Percentiles rank a stretch among this genome's conserved stretches.
Conservation (phyloP, 2,797 vertebrate species). For the Gymnothorax javanicus region DNA sequence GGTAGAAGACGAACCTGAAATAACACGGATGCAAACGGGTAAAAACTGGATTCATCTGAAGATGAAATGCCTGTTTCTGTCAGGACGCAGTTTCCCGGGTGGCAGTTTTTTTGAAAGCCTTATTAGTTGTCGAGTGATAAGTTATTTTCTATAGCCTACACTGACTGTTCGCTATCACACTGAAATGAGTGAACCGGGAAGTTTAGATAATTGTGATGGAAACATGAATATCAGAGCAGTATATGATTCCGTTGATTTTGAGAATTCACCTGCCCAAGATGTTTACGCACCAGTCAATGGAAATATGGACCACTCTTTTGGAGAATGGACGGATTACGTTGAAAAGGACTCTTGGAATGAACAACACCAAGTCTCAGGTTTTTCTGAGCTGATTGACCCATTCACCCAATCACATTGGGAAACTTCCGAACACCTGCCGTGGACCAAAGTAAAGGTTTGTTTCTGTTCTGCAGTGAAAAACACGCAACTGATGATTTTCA, state of each 20-base stretch:
- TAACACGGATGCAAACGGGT: background rate
- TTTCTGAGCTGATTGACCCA: background rate
- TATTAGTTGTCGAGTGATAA: background rate
- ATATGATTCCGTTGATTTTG: conserved; percentile 10
- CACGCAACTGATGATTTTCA: background rate
- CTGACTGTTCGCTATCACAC: background rate
- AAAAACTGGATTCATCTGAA: background rate
- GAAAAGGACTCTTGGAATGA: background rate
- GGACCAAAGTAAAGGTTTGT: conserved; percentile 28
- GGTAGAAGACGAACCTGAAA: background rate
- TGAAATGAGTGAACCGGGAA: conserved; percentile 22
- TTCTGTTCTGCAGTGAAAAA: background rate
- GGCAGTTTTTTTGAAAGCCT: background rate
- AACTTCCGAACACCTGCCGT: conserved; percentile 4
- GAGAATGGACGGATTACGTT: conserved; percentile 33
- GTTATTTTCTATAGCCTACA: background rate
- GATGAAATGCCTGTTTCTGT: background rate
- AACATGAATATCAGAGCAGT: background rate
- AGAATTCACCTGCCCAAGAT: conserved; percentile 1
- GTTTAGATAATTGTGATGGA: background rate
- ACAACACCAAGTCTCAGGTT: background rate
- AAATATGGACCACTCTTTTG: conserved; percentile 26
- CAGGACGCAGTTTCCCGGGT: background rate
- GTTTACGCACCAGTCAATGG: background rate
- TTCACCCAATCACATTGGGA: background rate